Conservation (phyloP, 2,113 vertebrate genomes). For the Aptenodytes patagonicus region DNA sequence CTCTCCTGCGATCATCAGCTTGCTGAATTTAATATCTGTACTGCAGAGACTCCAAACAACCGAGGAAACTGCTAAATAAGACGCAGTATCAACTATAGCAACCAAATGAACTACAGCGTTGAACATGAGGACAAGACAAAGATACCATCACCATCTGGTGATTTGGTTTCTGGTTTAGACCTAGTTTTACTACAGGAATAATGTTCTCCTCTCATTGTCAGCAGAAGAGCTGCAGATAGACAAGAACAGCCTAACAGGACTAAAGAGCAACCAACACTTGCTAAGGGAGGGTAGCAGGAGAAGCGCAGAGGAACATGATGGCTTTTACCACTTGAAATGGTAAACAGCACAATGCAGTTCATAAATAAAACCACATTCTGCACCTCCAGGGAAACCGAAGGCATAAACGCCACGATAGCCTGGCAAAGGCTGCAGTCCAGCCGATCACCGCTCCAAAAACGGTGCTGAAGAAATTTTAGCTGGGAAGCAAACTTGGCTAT, state of each 20-base stretch:
- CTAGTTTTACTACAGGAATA: background rate
- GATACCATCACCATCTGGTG: fast-evolving
- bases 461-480: background rate
- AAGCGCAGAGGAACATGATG: background rate
- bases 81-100: background rate
- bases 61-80: background rate
- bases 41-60: background rate
- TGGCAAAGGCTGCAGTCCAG: background rate
- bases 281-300: background rate
- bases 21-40: background rate
- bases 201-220: background rate
- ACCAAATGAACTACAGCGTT: background rate
- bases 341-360: background rate
- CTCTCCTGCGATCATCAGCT: background rate
- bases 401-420: background rate
- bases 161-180: background rate
- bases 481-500: background rate
- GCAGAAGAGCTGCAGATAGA: background rate
- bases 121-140: background rate
- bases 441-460: background rate
- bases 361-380: background rate
- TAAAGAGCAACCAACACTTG: background rate
- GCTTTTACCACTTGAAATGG: background rate
- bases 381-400: background rate
- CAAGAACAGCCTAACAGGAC: background rate